These are phyloP conservation scores for Numenius arquata DNA, from an alignment of 2,113 vertebrate species.

Conservation along the genomic window DNA sequence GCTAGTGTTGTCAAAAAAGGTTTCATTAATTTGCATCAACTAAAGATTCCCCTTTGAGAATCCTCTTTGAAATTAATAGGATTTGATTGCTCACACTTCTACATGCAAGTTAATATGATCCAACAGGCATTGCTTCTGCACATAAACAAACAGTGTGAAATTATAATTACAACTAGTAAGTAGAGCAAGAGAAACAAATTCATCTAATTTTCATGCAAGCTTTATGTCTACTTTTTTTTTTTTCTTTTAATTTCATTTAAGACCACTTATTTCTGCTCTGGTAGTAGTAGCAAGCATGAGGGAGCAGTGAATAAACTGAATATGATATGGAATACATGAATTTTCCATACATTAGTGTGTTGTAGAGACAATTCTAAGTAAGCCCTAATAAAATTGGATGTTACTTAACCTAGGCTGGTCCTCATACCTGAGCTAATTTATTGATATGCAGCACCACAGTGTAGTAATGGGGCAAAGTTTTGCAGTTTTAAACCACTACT, in stretches of 20 bases:
- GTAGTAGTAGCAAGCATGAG: neutral
- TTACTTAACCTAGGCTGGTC: neutral
- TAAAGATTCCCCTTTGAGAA: conserved; percentile 21
- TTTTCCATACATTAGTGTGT: neutral
- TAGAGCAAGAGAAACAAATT: conserved; percentile 35
- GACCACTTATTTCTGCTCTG: neutral
- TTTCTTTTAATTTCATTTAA: neutral
- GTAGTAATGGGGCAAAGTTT: neutral
- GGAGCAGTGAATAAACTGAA: neutral
- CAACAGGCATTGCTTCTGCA: conserved; percentile 34
- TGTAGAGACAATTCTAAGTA: neutral
- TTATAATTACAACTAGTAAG: conserved; percentile 50
- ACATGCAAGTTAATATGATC: conserved; percentile 31
- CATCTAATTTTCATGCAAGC: conserved; percentile 16
- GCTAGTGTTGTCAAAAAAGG: conserved; percentile 22
- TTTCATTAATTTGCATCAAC: conserved; percentile 35
- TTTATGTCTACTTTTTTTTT: neutral
- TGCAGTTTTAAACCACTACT: neutral
- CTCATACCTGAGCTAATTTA: neutral
- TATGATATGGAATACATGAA: neutral
- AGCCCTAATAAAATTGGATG: neutral
- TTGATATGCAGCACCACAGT: neutral
- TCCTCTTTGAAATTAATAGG: conserved; percentile 53
- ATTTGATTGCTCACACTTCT: conserved; percentile 33
- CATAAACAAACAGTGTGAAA: conserved; percentile 55